phyloP scores from a whole-genome alignment of 2,797 vertebrate species.

The Oreonectes daqikongensis region DNA sequence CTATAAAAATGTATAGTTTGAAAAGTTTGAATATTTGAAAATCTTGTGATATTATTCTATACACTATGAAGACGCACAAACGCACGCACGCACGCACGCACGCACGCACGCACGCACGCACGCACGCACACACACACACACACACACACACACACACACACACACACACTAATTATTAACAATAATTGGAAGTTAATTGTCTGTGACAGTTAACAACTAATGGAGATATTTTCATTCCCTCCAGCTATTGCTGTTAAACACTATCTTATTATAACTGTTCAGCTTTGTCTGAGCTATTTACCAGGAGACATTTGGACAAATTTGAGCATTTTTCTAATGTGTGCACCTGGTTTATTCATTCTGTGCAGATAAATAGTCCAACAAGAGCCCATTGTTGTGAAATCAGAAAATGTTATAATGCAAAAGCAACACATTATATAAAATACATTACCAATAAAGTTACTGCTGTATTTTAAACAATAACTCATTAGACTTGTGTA shows the following conservation, averaged over 20 bases:
- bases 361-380: background rate
- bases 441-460: no score
- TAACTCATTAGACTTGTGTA: no score
- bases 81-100: background rate
- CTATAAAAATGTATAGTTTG: background rate
- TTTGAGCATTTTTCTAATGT: background rate
- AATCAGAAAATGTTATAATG: background rate
- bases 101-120: background rate
- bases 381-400: background rate
- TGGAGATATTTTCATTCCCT: background rate
- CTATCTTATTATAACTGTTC: background rate
- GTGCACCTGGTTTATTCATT: background rate
- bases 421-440: no score
- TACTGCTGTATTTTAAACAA: no score
- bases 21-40: background rate
- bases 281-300: background rate
- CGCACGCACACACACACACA: background rate
- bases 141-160: background rate
- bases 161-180: background rate
- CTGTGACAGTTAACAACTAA: slow-evolving; percentile 1
- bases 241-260: background rate
- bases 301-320: background rate
- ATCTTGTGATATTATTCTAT: background rate
- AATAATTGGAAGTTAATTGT: slow-evolving; percentile 20
- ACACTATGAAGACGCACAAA: background rate